phyloP scores from a whole-genome alignment of 1,140 invertebrate species.

The Tetranychus cinnabarinus region DNA sequence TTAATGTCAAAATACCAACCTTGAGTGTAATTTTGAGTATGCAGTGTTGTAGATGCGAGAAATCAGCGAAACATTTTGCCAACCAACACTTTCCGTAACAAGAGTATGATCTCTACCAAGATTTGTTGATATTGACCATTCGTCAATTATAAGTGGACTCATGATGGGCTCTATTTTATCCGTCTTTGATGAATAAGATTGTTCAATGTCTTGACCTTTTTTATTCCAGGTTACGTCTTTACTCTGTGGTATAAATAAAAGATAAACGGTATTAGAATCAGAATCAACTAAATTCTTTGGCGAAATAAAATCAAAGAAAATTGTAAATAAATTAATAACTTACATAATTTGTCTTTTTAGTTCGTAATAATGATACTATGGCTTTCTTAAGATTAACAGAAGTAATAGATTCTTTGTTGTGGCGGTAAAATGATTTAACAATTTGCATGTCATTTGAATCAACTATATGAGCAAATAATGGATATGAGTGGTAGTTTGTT shows the following conservation, averaged over 20 bases:
- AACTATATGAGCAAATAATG: not conserved
- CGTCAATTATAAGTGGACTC: slow-evolving; percentile 1
- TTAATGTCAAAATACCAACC: not conserved
- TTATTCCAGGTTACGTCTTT: not conserved
- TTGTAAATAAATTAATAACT: not conserved
- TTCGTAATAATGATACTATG: not conserved
- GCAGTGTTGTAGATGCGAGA: slow-evolving; percentile 7
- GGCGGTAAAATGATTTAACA: not conserved
- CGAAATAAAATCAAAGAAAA: not conserved
- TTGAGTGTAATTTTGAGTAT: slow-evolving; percentile 7
- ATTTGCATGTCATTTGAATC: not conserved
- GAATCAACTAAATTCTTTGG: not conserved
- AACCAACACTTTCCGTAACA: slow-evolving; percentile 1
- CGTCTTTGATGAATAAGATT: not conserved
- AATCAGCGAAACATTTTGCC: slow-evolving; percentile 9
- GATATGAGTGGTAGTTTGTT: not conserved
- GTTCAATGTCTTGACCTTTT: not conserved
- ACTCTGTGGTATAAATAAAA: not conserved
- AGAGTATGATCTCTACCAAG: slow-evolving; percentile 5
- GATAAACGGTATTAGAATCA: not conserved
- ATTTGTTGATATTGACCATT: slow-evolving; percentile 2
- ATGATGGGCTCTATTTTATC: no score
- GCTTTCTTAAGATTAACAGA: slow-evolving; percentile 4
- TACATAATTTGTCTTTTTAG: not conserved
- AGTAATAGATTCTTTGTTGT: slow-evolving; percentile 5